Conservation (phyloP, 2,113 vertebrate genomes). For the Coryphaenoides rupestris region DNA sequence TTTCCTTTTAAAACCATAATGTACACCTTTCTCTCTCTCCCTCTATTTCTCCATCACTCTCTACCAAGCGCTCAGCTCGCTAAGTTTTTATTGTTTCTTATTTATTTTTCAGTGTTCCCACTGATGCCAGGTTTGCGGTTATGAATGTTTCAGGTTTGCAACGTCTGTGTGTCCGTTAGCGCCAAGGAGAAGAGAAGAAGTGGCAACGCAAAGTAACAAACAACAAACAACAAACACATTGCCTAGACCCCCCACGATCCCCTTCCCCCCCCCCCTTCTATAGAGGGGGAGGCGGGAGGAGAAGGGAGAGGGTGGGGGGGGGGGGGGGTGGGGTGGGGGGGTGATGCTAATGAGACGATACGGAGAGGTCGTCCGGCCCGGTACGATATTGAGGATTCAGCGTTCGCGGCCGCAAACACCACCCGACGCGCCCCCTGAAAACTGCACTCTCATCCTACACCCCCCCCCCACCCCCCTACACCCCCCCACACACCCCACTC, state of each 20-base stretch:
- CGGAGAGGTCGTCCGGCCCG: conserved; percentile 31
- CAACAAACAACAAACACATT: too few species aligned
- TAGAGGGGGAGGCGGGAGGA: too few species aligned
- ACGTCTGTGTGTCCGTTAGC: conserved; percentile 44
- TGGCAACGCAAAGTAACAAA: conserved; percentile 23
- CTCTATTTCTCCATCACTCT: too few species aligned
- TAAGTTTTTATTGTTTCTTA: conserved; percentile 36
- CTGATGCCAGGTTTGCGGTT: conserved; percentile 34
- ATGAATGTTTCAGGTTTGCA: conserved; percentile 62
- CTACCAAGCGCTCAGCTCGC: too few species aligned
- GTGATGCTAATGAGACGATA: too few species aligned
- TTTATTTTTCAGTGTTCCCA: conserved; percentile 34
- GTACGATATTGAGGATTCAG: conserved; percentile 59
- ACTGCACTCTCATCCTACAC: conserved; percentile 60
- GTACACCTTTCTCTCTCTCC: conserved; percentile 17
- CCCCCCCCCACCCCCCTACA: too few species aligned
- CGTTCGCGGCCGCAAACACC: conserved; percentile 55
- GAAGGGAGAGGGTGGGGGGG: too few species aligned
- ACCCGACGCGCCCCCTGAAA: conserved; percentile 49
- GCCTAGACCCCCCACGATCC: too few species aligned
- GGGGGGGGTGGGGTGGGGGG: too few species aligned
- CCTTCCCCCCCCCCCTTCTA: too few species aligned
- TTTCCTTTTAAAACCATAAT: conserved; percentile 29
- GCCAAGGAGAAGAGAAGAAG: conserved; percentile 29
- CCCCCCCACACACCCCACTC: too few species aligned